Conservation (phyloP, 2,797 vertebrate genomes). For the Leuciscus waleckii region DNA sequence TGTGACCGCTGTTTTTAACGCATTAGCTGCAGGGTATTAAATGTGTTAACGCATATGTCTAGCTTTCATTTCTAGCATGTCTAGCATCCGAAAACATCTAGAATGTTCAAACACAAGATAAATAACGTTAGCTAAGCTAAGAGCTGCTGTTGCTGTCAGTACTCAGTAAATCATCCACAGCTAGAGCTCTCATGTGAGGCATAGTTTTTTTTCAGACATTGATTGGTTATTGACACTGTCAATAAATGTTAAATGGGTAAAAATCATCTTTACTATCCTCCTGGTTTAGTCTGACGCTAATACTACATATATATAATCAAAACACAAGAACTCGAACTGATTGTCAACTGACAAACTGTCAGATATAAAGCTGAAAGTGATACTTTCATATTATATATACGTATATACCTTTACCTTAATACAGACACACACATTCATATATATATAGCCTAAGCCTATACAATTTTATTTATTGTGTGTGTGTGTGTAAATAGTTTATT, state of each 20-base stretch:
- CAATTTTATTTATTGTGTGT: neutral
- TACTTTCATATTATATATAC: too few relatives aligned
- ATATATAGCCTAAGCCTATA: neutral
- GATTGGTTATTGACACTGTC: neutral
- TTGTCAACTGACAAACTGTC: too few relatives aligned
- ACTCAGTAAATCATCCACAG: neutral
- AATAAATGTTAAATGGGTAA: neutral
- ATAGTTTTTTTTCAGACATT: neutral
- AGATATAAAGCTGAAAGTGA: too few relatives aligned
- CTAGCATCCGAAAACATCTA: neutral
- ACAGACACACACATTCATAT: neutral
- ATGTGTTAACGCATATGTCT: neutral
- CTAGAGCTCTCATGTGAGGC: neutral
- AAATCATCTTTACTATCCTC: neutral
- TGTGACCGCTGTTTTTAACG: slow-evolving; percentile 30
- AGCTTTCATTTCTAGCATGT: neutral
- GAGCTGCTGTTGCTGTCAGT: neutral
- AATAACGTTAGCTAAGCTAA: neutral
- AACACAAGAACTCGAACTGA: too few relatives aligned
- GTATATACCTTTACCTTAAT: too few relatives aligned
- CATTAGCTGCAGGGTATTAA: neutral
- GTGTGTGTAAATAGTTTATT: neutral
- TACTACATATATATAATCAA: too few relatives aligned
- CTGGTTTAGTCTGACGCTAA: neutral
- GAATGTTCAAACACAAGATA: neutral